phyloP scores from a whole-genome alignment of 53 echinoderm and acorn worm species.

The Antedon mediterranea region DNA sequence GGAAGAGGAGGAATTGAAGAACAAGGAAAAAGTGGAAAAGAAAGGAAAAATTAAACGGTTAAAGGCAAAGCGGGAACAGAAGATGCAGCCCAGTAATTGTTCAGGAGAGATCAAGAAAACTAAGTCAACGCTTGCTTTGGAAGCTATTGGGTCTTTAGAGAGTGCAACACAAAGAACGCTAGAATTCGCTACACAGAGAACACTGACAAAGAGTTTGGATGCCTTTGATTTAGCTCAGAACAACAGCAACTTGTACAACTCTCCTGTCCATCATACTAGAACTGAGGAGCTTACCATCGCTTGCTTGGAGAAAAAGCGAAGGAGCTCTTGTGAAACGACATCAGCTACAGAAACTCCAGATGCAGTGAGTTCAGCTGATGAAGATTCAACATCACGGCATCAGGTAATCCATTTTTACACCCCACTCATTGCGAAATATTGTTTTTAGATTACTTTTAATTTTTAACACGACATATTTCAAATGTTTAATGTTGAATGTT shows the following conservation, averaged over 20 bases:
- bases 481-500: too few species aligned
- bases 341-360: background rate
- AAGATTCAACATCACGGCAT: background rate
- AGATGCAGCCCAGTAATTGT: conserved; percentile 23
- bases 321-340: background rate
- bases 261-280: conserved; percentile 30
- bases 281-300: conserved; percentile 83
- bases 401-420: background rate
- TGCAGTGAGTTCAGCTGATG: background rate
- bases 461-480: too few species aligned
- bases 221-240: conserved; percentile 57
- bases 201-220: conserved; percentile 74
- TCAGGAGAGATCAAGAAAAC: conserved; percentile 18
- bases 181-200: conserved; percentile 29
- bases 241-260: conserved; percentile 52
- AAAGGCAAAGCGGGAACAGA: conserved; percentile 30
- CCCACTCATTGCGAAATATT: too few species aligned
- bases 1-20: conserved; percentile 22
- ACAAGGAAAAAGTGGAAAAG: conserved; percentile 31
- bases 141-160: conserved; percentile 81
- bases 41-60: conserved; percentile 15
- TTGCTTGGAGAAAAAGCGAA: conserved; percentile 57
- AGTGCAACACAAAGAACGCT: conserved; percentile 36
- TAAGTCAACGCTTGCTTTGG: conserved; percentile 47
- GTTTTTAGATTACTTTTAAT: too few species aligned